These are phyloP conservation scores for Drosophila ambigua DNA, from an alignment of 1,140 invertebrate genomes.

Conservation along the genomic window DNA sequence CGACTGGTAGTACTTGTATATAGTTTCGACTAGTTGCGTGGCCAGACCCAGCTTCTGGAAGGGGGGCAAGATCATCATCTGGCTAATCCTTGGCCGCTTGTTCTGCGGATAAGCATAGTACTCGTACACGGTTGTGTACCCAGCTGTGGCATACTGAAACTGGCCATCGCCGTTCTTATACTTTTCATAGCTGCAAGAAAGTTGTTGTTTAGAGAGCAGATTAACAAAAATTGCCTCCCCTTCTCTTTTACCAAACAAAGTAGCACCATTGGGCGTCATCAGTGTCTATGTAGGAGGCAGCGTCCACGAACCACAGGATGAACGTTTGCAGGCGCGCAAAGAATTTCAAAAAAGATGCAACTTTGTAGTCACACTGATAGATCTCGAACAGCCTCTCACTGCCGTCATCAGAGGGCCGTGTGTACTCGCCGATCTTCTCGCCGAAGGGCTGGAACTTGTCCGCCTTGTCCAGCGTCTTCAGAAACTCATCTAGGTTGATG, in stretches of 20 bases:
- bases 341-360: conserved; percentile 90
- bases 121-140: conserved; percentile 96
- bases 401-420: conserved; percentile 83
- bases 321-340: conserved; percentile 95
- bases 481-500: conserved; percentile 81
- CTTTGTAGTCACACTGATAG: conserved; percentile 89
- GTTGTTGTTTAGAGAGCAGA: background rate
- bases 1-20: conserved; percentile 91
- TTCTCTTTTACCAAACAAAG: conserved; percentile 92
- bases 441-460: conserved; percentile 82
- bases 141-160: conserved; percentile 90
- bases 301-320: conserved; percentile 97
- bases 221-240: background rate
- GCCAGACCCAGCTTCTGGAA: conserved; percentile 94
- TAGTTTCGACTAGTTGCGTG: conserved; percentile 87
- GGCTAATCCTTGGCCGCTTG: conserved; percentile 94
- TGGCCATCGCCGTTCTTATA: conserved; percentile 87
- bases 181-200: conserved; percentile 91
- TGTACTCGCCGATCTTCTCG: conserved; percentile 84
- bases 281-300: conserved; percentile 94
- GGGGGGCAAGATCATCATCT: conserved; percentile 95
- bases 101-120: conserved; percentile 97
- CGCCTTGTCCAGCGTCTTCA: conserved; percentile 78
- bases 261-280: conserved; percentile 97
- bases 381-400: conserved; percentile 90